Percentiles rank a stretch among this genome's conserved stretches.
phyloP scores from a whole-genome alignment of 92 coral and sea anemone species.

The Plumapathes pennacea region DNA sequence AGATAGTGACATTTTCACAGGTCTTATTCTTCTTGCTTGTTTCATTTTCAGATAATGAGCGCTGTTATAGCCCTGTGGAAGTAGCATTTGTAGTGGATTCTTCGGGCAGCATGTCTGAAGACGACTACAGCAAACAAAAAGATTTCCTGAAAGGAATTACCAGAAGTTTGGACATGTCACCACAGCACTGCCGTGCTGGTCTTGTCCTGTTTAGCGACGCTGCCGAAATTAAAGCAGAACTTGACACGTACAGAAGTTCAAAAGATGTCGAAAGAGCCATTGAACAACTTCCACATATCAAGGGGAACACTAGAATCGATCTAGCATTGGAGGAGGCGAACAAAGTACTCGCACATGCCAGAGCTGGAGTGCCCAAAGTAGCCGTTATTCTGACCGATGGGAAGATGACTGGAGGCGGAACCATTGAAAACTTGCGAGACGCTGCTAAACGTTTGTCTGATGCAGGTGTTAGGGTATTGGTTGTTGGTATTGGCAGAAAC shows the following conservation, averaged over 20 bases:
- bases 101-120: conserved; percentile 35
- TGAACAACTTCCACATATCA: conserved; percentile 49
- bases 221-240: conserved; percentile 34
- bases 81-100: conserved; percentile 53
- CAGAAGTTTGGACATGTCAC: conserved; percentile 32
- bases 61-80: no score
- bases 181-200: conserved; percentile 51
- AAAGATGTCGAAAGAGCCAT: conserved; percentile 45
- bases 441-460: conserved; percentile 31
- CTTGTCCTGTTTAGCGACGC: conserved; percentile 54
- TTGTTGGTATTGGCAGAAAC: conserved; percentile 54
- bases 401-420: conserved; percentile 13
- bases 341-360: conserved; percentile 20
- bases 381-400: conserved; percentile 62
- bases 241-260: conserved; percentile 23
- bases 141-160: conserved; percentile 61
- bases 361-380: conserved; percentile 26
- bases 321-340: conserved; percentile 40
- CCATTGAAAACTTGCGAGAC: conserved; percentile 19
- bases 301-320: conserved; percentile 57
- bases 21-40: no score
- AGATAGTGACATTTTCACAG: no score
- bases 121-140: conserved; percentile 47
- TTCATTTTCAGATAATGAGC: no score
- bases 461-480: conserved; percentile 52